A percentile compares a stretch with the other conserved stretches of the same genome.
phyloP scores from a whole-genome alignment of 2,888 invertebrate genomes.

The Acronicta aceris region DNA sequence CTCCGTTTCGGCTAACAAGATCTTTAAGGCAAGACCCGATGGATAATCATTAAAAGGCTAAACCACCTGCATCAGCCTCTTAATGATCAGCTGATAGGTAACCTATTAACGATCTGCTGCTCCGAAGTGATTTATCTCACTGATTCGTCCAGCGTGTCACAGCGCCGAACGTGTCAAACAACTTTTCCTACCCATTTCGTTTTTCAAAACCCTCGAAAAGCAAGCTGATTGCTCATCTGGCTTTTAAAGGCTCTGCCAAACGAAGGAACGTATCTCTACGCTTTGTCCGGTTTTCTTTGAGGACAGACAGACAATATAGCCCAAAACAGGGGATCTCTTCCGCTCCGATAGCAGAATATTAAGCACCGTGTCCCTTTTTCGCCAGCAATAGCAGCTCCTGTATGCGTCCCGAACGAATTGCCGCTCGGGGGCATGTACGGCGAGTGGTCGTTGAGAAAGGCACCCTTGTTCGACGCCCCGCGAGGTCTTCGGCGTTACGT shows the following conservation, averaged over 20 bases:
- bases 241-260: neutral
- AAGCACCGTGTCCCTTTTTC: neutral
- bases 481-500: neutral
- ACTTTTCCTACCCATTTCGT: neutral
- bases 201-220: neutral
- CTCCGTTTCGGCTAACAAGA: neutral
- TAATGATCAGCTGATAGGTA: neutral
- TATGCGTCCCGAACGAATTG: neutral
- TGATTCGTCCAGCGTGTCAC: neutral
- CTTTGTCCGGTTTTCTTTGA: neutral
- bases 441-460: neutral
- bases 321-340: neutral
- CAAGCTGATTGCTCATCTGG: neutral
- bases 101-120: neutral
- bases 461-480: neutral
- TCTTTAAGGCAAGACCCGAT: neutral
- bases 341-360: neutral
- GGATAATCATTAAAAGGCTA: neutral
- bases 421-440: neutral
- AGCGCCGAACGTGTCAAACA: neutral
- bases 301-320: neutral
- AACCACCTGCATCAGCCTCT: no score
- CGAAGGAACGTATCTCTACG: neutral
- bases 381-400: neutral
- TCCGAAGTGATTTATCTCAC: neutral